Evolutionary conservation across 1,140 invertebrate genomes (phyloP), one percentile per base, ranked within the genome.

Genomic region (Drosophila bipectinata): DNA sequence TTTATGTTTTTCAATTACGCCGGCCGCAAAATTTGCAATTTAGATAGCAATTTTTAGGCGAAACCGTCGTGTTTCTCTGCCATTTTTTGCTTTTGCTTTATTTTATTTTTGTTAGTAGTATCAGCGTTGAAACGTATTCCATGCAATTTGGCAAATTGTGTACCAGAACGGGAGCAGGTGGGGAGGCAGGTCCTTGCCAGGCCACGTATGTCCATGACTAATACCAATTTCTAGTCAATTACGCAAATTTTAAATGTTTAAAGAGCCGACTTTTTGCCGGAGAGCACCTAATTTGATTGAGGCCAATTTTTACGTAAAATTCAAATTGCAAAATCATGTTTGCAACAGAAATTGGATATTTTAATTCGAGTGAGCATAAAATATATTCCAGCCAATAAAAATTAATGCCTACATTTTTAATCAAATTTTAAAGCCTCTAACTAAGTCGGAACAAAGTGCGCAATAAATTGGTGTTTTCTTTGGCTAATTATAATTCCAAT

Each of bases 1-100:
- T 68, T 87, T 87, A 81, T 81, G 78, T 85, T 87, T 87, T 87
- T 88, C 82, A 87, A 88, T 87, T 87, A 87, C 83, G 64, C 52
- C 53, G 72, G 66, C 82, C 82, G 58, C 83, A 54, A 82, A 82
- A 87, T 87, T 87, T 87, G 83, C 82, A 85, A 87, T 85, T 85
- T 87, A 85, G 77, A 87, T 87, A 75, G 67, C 73, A 64, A 77
- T 77, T 68, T 81, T 78, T 59, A 69, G 51, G 48, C 45, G 14
- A 68, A 53, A 68, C 60, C 53, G 47, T 28, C 60, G 51, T 45
- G 28, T 26, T 41, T 51, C 28, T 15, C 5, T 41, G 30, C 10
- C 5, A 34, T 12, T 49, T 37, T 58, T 55, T 57, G 6, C 6
- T 59, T 74, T 57, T 32, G 12, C 1, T 18, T 44, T 9, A 54